Evolutionary conservation across 2,113 vertebrate species (phyloP), one percentile per base, ranked within the genome.

Genomic region (Python bivittatus): DNA sequence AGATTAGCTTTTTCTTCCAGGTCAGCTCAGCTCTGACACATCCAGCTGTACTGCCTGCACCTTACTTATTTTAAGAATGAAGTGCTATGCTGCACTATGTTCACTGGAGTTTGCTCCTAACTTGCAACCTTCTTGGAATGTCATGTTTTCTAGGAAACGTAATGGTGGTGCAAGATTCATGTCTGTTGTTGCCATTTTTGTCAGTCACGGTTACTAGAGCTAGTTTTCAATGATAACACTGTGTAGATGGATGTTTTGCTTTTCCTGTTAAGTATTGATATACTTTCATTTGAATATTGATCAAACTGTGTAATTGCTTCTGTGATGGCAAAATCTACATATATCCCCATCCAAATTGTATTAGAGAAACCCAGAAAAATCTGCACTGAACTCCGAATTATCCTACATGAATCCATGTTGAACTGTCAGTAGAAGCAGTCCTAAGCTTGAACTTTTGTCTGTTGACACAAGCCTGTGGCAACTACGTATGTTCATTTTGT

Each of bases 101-200:
- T 53, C 92, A 22, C 44, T 85, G 93, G 52, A 64, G n/a, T 86
- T 92, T 92, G 38, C 52, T 84, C n/a, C 38, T 91, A 91, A 79
- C 22, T 92, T 96, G 92, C 23, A 88, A 48, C 96, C 89, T 90
- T 52, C 52, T 96, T 94, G 88, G 61, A 88, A 91, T 93, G 72
- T 88, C 90, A 2, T 83, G 0, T 64, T 93, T 96, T 94, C 83
- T 93, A 85, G 52, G 23, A 10, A 38, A 93, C 90, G 60, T 86
- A 91, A 53, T 12, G 2, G 0, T 83, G 1, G 0, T 93, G 56
- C 48, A 92, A 90, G 48, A 61, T 90, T 87, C 92, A 52, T 25
- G 10, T 57, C 33, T 88, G 12, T 5, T 92, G 25, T 44, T 44
- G 13, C 53, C 86, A 93, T 90, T 84, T 94, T 93, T 6, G 57